phyloP scores from a whole-genome alignment of 1,140 invertebrate genomes.

The Oppia nitens region DNA sequence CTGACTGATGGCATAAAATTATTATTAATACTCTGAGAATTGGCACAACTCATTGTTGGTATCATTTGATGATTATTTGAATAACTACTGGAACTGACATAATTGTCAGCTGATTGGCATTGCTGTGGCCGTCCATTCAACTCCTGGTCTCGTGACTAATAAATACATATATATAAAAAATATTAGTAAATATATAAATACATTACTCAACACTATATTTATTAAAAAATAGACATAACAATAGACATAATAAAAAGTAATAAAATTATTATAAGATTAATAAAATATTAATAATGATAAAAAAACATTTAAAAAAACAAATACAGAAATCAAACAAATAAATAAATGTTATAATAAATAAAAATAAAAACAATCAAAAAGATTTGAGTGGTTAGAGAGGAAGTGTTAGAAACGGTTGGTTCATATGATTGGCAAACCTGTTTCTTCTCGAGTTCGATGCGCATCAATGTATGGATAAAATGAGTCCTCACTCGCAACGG shows the following conservation, averaged over 20 bases:
- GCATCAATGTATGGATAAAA: conserved; percentile 91
- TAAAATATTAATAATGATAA: too few relatives aligned
- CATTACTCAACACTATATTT: too few relatives aligned
- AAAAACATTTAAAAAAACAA: not conserved
- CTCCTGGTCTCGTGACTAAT: not conserved
- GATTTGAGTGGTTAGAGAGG: too few relatives aligned
- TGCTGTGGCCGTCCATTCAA: not conserved
- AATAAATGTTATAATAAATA: too few relatives aligned
- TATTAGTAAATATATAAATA: too few relatives aligned
- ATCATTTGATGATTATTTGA: not conserved
- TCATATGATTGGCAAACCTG: conserved; percentile 29
- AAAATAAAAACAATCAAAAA: too few relatives aligned
- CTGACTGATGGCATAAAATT: not conserved
- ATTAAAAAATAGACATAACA: too few relatives aligned
- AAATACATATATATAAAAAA: not conserved
- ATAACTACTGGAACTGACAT: not conserved
- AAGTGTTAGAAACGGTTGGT: not conserved
- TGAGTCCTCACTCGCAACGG: conserved; percentile 87
- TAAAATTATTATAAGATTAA: too few relatives aligned
- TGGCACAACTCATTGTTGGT: not conserved
- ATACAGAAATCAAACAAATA: not conserved
- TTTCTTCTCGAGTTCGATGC: conserved; percentile 74
- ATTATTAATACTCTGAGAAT: not conserved
- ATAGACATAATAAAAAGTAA: too few relatives aligned
- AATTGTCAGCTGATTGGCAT: not conserved